Evolutionary conservation across 2,888 invertebrate species (phyloP).

Genomic region (Dryobotodes eremita): DNA sequence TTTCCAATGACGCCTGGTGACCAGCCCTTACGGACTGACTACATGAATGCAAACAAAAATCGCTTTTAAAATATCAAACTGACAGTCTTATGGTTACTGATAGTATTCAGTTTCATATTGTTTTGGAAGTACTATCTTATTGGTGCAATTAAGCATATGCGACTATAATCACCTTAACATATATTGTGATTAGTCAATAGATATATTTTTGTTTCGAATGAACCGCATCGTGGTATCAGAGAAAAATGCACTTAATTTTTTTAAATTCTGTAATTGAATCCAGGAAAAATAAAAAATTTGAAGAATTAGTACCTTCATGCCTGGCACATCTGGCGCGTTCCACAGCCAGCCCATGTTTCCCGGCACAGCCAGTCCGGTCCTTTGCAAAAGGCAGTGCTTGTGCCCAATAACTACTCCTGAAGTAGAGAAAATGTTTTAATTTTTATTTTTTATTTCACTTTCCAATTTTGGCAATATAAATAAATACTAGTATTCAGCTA

Average conservation of each 20-base stretch:
- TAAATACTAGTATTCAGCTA: neutral
- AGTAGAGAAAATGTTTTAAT: slow-evolving; percentile 14
- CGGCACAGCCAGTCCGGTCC: slow-evolving; percentile 90
- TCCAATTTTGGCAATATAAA: neutral
- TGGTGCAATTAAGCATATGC: neutral
- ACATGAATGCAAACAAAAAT: slow-evolving; percentile 2
- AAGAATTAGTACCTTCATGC: slow-evolving; percentile 77
- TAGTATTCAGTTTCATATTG: neutral
- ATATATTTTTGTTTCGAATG: neutral
- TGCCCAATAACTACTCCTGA: slow-evolving; percentile 90
- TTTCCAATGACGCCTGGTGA: slow-evolving; percentile 90
- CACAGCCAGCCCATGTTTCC: slow-evolving; percentile 93
- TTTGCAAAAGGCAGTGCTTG: slow-evolving; percentile 86
- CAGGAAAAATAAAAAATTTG: neutral
- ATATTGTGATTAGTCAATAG: neutral
- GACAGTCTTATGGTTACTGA: neutral
- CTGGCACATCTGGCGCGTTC: slow-evolving; percentile 85
- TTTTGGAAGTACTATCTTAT: neutral
- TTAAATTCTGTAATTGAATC: neutral
- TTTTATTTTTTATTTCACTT: neutral
- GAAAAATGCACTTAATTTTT: neutral
- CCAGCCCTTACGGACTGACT: slow-evolving; percentile 88
- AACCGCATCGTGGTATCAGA: neutral
- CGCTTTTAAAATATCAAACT: neutral
- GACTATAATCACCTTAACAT: no score